Percentiles rank a stretch among this genome's conserved stretches.
Conservation (phyloP, 2,888 invertebrate species). For the Deilephila elpenor region DNA sequence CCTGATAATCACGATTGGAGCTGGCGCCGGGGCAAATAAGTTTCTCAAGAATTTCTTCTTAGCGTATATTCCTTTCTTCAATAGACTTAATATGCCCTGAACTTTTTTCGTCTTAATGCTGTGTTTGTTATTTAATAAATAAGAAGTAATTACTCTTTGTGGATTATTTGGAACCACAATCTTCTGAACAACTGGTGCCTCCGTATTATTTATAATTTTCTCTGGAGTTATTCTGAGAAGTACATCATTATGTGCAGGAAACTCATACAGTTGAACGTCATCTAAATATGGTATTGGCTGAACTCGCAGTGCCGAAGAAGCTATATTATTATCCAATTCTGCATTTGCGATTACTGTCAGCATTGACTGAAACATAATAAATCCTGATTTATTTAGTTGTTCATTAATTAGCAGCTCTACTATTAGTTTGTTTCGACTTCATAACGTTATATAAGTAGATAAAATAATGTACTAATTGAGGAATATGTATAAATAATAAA, state of each 20-base stretch:
- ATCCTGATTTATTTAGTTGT: background rate
- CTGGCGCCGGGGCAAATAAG: background rate
- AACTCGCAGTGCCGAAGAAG: constrained; percentile 44
- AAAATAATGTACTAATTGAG: too few relatives aligned
- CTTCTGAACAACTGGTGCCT: background rate
- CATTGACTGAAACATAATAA: background rate
- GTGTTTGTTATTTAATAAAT: background rate
- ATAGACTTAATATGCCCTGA: background rate
- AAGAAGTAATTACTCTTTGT: background rate
- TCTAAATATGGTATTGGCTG: constrained; percentile 30
- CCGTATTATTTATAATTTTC: constrained; percentile 27
- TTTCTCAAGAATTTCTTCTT: background rate
- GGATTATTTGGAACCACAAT: background rate
- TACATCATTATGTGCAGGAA: constrained; percentile 51
- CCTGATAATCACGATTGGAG: constrained; percentile 1
- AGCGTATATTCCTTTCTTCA: background rate
- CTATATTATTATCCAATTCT: constrained; percentile 33
- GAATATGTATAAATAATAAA: too few relatives aligned
- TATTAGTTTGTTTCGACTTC: too few relatives aligned
- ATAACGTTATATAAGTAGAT: too few relatives aligned
- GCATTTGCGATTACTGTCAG: background rate
- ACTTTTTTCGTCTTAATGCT: background rate
- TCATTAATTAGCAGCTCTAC: background rate
- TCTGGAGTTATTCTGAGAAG: constrained; percentile 49
- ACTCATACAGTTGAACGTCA: constrained; percentile 44